A percentile compares a stretch with the other conserved stretches of the same genome.
Evolutionary conservation across 2,797 vertebrate species (phyloP).

Genomic region (Phataginus tricuspis): DNA sequence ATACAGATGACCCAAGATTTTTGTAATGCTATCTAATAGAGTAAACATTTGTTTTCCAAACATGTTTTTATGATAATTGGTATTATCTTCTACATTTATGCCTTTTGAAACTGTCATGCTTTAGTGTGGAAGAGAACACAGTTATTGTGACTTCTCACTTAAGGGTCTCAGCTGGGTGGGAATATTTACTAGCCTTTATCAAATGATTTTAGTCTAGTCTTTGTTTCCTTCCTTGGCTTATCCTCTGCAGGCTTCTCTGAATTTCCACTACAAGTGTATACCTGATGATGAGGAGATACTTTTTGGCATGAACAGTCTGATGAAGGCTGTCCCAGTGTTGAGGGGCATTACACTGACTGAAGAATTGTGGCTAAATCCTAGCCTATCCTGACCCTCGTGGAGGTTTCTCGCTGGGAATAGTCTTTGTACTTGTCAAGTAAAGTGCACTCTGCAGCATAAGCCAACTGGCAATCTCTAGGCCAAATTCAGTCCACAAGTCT

Average conservation of each 20-base stretch:
- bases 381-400: neutral
- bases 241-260: neutral
- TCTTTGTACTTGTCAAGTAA: neutral
- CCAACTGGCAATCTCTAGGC: neutral
- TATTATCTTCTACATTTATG: neutral
- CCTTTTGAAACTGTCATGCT: neutral
- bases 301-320: neutral
- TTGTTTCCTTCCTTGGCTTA: neutral
- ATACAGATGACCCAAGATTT: neutral
- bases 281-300: neutral
- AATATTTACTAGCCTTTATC: neutral
- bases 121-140: neutral
- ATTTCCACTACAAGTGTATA: neutral
- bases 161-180: neutral
- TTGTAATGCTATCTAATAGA: neutral
- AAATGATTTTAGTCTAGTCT: neutral
- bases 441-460: neutral
- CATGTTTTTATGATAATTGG: neutral
- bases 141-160: slow-evolving; percentile 4
- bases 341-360: neutral
- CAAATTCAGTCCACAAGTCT: neutral
- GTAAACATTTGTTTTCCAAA: neutral
- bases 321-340: neutral
- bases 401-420: neutral
- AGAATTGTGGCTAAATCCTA: neutral